phyloP scores from a whole-genome alignment of 2,113 vertebrate species.

The Hydropotes inermis region DNA sequence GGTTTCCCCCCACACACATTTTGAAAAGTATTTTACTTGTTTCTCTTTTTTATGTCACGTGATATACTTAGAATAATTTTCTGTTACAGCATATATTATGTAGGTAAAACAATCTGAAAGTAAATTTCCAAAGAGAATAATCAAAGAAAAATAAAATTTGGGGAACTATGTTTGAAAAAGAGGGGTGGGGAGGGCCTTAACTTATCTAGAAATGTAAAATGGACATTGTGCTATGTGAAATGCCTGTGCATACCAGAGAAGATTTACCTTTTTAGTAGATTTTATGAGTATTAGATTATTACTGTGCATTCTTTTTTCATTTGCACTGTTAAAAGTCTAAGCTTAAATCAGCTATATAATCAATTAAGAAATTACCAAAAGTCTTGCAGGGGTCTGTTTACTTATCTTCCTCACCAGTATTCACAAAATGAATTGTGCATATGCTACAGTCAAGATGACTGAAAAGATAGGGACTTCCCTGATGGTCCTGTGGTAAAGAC shows the following conservation, averaged over 20 bases:
- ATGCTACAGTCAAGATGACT: neutral
- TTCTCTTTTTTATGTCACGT: neutral
- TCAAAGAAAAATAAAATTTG: neutral
- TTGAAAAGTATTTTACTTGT: neutral
- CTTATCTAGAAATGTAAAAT: neutral
- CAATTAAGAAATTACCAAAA: neutral
- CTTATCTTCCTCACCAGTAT: too few relatives aligned
- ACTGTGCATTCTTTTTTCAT: neutral
- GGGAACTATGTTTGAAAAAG: neutral
- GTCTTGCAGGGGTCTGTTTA: neutral
- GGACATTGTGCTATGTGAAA: neutral
- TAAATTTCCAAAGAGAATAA: neutral
- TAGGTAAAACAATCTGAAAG: neutral
- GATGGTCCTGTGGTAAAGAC: neutral
- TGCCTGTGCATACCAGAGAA: neutral
- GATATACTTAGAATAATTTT: neutral
- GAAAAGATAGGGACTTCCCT: neutral
- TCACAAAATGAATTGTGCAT: neutral
- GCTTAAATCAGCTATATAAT: neutral
- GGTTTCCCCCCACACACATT: neutral
- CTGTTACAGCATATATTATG: neutral
- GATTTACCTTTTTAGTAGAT: neutral
- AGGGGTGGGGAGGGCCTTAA: neutral
- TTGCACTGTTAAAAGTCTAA: neutral
- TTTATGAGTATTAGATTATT: neutral